Evolutionary conservation across 2,113 vertebrate genomes (phyloP).

Genomic region (Miniopterus natalensis): DNA sequence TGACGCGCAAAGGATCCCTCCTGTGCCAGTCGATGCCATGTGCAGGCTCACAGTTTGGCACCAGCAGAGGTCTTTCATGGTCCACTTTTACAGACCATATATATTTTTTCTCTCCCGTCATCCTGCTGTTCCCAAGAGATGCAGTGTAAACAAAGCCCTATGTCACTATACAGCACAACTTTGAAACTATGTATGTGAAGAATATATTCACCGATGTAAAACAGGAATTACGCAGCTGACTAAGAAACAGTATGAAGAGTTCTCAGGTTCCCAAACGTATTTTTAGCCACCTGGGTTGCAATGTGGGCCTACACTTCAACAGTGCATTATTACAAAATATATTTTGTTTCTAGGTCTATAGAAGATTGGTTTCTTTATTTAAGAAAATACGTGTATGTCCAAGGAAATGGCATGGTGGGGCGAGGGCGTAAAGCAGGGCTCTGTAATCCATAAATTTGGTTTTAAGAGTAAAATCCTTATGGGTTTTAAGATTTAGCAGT

Average conservation of each 20-base stretch:
- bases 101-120: conserved; percentile 11
- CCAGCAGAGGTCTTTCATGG: not conserved
- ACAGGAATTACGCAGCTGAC: not conserved
- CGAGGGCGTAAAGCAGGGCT: not conserved
- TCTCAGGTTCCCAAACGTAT: not conserved
- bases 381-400: not conserved
- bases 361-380: not conserved
- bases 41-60: conserved; percentile 17
- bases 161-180: not conserved
- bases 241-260: not conserved
- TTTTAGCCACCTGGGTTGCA: not conserved
- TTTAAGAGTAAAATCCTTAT: not conserved
- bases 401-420: not conserved
- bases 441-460: not conserved
- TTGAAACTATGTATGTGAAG: not conserved
- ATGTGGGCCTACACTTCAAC: not conserved
- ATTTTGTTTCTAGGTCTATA: not conserved
- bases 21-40: not conserved
- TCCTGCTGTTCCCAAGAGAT: not conserved
- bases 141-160: not conserved
- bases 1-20: not conserved
- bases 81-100: not conserved
- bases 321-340: not conserved
- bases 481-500: not conserved
- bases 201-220: not conserved